A percentile compares a stretch with the other conserved stretches of the same genome.
phyloP scores from a whole-genome alignment of 1,140 invertebrate genomes.

The Rhagoletis zephyria region DNA sequence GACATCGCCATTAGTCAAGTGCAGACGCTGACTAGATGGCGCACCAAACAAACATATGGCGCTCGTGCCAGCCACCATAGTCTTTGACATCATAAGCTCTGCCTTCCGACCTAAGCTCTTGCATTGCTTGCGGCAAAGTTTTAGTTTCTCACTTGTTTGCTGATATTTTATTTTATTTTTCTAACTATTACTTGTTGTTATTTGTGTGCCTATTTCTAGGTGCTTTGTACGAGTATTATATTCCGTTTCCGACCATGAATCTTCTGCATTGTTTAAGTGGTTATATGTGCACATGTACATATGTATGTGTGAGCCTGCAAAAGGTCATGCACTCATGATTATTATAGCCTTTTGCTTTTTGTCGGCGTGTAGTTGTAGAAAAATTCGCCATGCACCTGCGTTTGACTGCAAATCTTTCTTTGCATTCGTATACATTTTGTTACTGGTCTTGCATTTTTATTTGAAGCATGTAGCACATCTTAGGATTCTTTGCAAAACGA shows the following conservation, averaged over 20 bases:
- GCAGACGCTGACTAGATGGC: conserved; percentile 14
- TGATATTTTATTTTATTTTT: neutral
- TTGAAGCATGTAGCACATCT: no score
- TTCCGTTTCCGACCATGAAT: neutral
- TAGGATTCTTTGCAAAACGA: no score
- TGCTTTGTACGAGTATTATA: neutral
- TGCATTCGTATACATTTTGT: neutral
- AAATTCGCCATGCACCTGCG: neutral
- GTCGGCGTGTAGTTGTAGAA: neutral
- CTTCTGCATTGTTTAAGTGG: neutral
- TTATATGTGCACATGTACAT: neutral
- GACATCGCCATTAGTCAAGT: conserved; percentile 51
- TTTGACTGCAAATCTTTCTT: conserved; percentile 15
- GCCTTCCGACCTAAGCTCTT: conserved; percentile 37
- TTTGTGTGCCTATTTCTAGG: neutral
- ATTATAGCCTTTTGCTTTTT: conserved; percentile 4
- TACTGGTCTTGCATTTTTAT: neutral
- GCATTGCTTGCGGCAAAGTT: neutral
- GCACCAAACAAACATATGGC: neutral
- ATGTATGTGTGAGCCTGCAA: neutral
- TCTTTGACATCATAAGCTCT: conserved; percentile 31
- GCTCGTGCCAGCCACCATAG: conserved; percentile 14
- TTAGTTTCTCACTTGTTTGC: neutral
- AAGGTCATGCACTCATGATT: conserved; percentile 1
- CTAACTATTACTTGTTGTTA: neutral